Percentiles rank a stretch among this genome's conserved stretches.
Conservation (phyloP, 1,140 invertebrate genomes). For the Rhyzopertha dominica region DNA sequence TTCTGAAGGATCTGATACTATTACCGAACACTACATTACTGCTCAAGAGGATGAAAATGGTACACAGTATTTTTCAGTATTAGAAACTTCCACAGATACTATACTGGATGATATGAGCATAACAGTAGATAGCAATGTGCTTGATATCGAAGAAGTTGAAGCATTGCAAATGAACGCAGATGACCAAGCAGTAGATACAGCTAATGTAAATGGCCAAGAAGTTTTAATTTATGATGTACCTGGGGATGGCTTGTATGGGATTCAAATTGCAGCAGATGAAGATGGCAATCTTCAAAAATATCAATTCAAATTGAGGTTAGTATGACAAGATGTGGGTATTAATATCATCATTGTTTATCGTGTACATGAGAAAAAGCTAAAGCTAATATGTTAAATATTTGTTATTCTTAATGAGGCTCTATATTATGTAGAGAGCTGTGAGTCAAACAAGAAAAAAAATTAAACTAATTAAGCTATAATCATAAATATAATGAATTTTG, state of each 20-base stretch:
- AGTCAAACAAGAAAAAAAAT: too few species aligned
- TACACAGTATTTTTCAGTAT: slow-evolving; percentile 36
- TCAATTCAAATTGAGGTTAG: slow-evolving; percentile 38
- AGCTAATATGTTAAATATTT: too few species aligned
- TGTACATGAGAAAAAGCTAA: too few species aligned
- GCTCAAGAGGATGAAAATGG: slow-evolving; percentile 25
- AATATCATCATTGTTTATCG: too few species aligned
- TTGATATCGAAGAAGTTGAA: slow-evolving; percentile 7
- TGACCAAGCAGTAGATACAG: neutral
- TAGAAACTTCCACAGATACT: slow-evolving; percentile 25
- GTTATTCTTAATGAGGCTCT: too few species aligned
- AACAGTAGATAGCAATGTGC: slow-evolving; percentile 9
- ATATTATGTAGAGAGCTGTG: too few species aligned
- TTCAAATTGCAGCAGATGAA: slow-evolving; percentile 35
- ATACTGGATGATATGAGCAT: slow-evolving; percentile 30
- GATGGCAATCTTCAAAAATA: slow-evolving; percentile 36
- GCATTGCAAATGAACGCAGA: slow-evolving; percentile 3
- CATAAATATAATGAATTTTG: too few species aligned
- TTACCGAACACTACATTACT: slow-evolving; percentile 31
- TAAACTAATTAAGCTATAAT: too few species aligned
- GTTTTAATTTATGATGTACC: slow-evolving; percentile 34
- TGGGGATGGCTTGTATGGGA: slow-evolving; percentile 37
- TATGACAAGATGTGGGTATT: too few species aligned
- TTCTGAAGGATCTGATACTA: slow-evolving; percentile 21
- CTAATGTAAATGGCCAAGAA: slow-evolving; percentile 20